Evolutionary conservation across 2,888 invertebrate genomes (phyloP).

Genomic region (Dione juno): DNA sequence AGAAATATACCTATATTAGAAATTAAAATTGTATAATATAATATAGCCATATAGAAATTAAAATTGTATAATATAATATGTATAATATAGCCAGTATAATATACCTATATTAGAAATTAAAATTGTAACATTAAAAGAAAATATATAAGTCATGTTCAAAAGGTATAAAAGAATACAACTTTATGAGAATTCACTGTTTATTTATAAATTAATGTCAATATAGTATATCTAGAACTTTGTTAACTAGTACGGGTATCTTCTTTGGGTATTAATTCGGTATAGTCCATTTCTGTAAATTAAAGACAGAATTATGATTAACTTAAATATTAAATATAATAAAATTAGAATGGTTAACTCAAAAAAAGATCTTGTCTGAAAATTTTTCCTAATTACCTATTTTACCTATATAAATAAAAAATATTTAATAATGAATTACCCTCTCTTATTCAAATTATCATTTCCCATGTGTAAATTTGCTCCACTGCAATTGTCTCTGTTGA

Average conservation of each 20-base stretch:
- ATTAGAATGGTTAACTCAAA: background rate
- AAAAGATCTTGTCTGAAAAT: no score
- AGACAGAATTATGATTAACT: background rate
- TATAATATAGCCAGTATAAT: no score
- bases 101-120: background rate
- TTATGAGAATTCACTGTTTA: background rate
- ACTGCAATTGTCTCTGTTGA: conserved; percentile 58
- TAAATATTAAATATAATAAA: background rate
- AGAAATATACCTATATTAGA: no score
- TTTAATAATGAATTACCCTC: conserved; percentile 53
- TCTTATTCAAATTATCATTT: conserved; percentile 58
- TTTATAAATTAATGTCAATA: background rate
- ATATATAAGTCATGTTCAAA: background rate
- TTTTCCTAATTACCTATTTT: no score
- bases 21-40: no score
- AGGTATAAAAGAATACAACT: background rate
- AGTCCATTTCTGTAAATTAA: conserved; percentile 55
- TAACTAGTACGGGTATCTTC: conserved; percentile 55
- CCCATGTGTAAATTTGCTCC: conserved; percentile 60
- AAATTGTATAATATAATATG: no score
- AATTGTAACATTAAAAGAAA: background rate
- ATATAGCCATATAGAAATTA: no score
- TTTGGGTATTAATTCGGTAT: conserved; percentile 53
- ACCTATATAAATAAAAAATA: background rate
- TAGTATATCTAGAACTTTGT: background rate